Evolutionary conservation across 1,140 invertebrate species (phyloP).

Genomic region (Pinna nobilis): DNA sequence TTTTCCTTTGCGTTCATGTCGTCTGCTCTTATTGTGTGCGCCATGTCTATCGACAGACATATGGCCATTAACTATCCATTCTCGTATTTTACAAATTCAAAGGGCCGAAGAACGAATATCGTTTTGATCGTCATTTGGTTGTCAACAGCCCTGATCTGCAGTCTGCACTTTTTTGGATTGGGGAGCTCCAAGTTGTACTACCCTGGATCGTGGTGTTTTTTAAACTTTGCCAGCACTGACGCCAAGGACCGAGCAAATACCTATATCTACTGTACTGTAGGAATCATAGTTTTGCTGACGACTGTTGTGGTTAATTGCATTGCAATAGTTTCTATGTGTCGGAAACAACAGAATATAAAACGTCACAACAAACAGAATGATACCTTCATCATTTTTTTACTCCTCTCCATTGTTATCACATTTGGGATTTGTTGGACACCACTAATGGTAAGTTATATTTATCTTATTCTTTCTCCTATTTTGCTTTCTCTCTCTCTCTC

Average conservation of each 20-base stretch:
- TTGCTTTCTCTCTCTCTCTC: no score
- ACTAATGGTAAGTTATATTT: conserved; percentile 49
- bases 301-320: conserved; percentile 49
- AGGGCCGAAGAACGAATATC: conserved; percentile 39
- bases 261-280: conserved; percentile 61
- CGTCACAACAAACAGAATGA: neutral
- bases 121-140: conserved; percentile 60
- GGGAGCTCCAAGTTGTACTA: conserved; percentile 63
- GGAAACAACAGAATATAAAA: neutral
- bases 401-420: conserved; percentile 31
- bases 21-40: conserved; percentile 67
- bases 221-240: conserved; percentile 61
- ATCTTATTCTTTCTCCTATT: no score
- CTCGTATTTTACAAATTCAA: conserved; percentile 65
- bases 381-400: conserved; percentile 30
- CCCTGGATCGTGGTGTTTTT: conserved; percentile 75
- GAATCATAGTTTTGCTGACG: conserved; percentile 58
- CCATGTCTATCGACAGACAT: conserved; percentile 73
- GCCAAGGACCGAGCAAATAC: conserved; percentile 50
- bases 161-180: conserved; percentile 70
- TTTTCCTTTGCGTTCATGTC: neutral
- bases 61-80: conserved; percentile 72
- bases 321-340: neutral
- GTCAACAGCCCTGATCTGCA: conserved; percentile 59
- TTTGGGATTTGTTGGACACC: conserved; percentile 40